Conservation (phyloP, 2,113 vertebrate genomes). For the Nestor notabilis region DNA sequence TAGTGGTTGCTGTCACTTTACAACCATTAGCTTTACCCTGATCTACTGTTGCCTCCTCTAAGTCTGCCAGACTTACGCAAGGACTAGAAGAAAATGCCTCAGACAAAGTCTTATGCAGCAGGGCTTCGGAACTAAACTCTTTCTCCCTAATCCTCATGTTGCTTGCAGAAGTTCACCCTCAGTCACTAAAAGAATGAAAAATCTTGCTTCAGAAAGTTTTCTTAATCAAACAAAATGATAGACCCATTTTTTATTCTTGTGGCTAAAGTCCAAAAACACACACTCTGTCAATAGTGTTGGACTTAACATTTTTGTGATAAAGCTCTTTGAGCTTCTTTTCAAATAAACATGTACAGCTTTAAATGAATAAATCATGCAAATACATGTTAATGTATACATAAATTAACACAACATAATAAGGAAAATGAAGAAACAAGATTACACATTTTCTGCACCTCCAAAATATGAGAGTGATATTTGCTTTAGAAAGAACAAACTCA, state of each 20-base stretch:
- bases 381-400: conserved; percentile 79
- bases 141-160: not conserved
- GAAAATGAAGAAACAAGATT: conserved; percentile 77
- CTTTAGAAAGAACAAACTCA: conserved; percentile 76
- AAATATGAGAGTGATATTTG: conserved; percentile 76
- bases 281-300: conserved; percentile 31
- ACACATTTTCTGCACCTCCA: conserved; percentile 76
- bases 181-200: conserved; percentile 14
- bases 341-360: conserved; percentile 74
- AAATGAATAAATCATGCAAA: conserved; percentile 80
- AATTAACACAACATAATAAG: conserved; percentile 78
- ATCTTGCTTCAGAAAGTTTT: conserved; percentile 26
- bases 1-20: not conserved
- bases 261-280: conserved; percentile 58
- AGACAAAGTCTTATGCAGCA: not conserved
- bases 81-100: not conserved
- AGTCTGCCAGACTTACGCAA: not conserved
- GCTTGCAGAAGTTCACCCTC: not conserved
- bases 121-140: not conserved
- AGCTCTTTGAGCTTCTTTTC: conserved; percentile 65
- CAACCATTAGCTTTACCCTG: not conserved
- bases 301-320: conserved; percentile 67
- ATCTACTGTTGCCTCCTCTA: not conserved
- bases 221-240: conserved; percentile 9
- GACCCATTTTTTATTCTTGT: conserved; percentile 8